phyloP scores from a whole-genome alignment of 2,888 invertebrate species.

The Bombyx huttoni region DNA sequence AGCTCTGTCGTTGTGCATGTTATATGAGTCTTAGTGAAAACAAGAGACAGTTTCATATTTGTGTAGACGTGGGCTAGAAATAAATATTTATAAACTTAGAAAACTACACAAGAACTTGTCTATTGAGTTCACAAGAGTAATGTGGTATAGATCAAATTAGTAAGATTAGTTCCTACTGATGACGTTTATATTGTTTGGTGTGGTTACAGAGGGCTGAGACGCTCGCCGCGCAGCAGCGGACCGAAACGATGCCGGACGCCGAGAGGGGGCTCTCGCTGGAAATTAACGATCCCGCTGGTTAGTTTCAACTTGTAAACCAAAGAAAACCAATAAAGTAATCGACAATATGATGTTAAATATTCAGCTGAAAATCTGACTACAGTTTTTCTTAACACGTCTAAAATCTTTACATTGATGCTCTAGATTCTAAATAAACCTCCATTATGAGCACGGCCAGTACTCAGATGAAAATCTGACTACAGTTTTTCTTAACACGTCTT shows the following conservation, averaged over 20 bases:
- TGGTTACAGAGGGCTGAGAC: conserved; percentile 44
- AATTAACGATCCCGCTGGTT: conserved; percentile 50
- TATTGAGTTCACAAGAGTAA: neutral
- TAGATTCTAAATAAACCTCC: too few relatives aligned
- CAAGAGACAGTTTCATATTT: neutral
- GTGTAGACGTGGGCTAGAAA: neutral
- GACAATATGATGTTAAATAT: neutral
- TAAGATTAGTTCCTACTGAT: neutral
- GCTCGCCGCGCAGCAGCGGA: conserved; percentile 33
- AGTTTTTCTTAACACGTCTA: too few relatives aligned
- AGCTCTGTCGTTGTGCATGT: neutral
- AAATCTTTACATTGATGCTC: too few relatives aligned
- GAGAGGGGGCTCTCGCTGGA: conserved; percentile 47
- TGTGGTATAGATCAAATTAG: too few relatives aligned
- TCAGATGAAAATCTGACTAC: too few relatives aligned
- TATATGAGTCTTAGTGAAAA: neutral
- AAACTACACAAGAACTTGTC: neutral
- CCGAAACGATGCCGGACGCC: conserved; percentile 49
- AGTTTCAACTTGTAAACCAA: conserved; percentile 6
- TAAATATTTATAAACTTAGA: neutral
- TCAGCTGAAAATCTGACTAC: too few relatives aligned
- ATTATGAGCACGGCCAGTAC: too few relatives aligned
- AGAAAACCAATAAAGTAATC: too few relatives aligned
- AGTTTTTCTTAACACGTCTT: too few relatives aligned
- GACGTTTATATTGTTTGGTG: neutral